Base-by-base conservation (phyloP, 1,140 invertebrate species). In the Colletes latitarsis region DNA sequence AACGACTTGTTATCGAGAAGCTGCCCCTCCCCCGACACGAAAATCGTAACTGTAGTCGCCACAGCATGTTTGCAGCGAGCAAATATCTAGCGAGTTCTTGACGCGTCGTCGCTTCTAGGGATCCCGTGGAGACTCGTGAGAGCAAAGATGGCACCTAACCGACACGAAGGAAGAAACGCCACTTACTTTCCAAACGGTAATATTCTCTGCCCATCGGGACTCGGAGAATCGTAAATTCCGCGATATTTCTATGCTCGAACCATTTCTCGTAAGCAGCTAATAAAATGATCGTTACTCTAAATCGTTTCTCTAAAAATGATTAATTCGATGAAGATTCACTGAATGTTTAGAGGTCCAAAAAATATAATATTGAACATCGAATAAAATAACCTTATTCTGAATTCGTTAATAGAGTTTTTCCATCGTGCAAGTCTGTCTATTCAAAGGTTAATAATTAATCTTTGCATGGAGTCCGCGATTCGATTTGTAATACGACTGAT, bases 71-170 rank as follows among this genome's bases (percentile, higher is more conserved):
- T 91, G 85, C 83, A 49, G 9, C 58, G 57, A 63, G 77, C 83
- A 91, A 90, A 90, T 90, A 90, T 80, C 77, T 60, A 53, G 74
- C 72, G 75, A 82, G 84, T 88, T 87, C 81, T 80, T 80, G 81
- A 80, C 60, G 76, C 86, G 80, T 84, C 83, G 82, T 85, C 78
- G 72, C 71, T 71, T 77, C 53, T 39, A 66, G 74, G 72, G 55
- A 79, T 82, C 55, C 83, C 79, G 64, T 55, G 57, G 70, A 21
- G 83, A 69, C 58, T 66, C 12, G 39, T 52, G 21, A 46, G 52
- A 58, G 68, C 68, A 74, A 85, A 75, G 75, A 77, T 72, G 52
- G 52, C 53, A 77, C 55, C 55, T 49, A 52, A 83, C 63, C 69
- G 64, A 69, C 58, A 62, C 53, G 67, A 17, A 66, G 19, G 41